Percentiles rank a stretch among this genome's conserved stretches.
Evolutionary conservation across 2,888 invertebrate genomes (phyloP).

Genomic region (Oegoconia quadripuncta): DNA sequence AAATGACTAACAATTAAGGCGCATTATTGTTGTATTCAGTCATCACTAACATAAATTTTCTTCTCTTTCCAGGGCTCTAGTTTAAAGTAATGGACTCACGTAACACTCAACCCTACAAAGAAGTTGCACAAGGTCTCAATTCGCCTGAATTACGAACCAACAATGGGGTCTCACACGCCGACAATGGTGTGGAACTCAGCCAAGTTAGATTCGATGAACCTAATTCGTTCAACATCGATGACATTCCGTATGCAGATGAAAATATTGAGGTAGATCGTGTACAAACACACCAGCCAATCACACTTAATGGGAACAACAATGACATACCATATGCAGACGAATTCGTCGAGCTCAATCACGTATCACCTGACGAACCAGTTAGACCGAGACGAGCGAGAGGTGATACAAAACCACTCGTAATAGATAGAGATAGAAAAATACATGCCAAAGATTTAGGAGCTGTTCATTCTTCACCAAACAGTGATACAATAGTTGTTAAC

Average conservation of each 20-base stretch:
- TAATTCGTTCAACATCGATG: slow-evolving; percentile 27
- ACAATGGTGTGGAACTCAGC: slow-evolving; percentile 36
- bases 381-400: slow-evolving; percentile 41
- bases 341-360: slow-evolving; percentile 40
- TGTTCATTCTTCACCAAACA: slow-evolving; percentile 55
- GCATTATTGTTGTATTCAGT: no score
- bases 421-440: slow-evolving; percentile 29
- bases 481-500: slow-evolving; percentile 67
- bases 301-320: slow-evolving; percentile 15
- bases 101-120: slow-evolving; percentile 27
- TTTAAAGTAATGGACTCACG: slow-evolving; percentile 49
- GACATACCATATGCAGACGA: slow-evolving; percentile 59
- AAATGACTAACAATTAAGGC: no score
- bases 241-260: slow-evolving; percentile 57
- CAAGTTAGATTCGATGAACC: slow-evolving; percentile 24
- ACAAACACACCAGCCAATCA: background rate
- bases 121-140: slow-evolving; percentile 57
- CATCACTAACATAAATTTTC: no score
- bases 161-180: slow-evolving; percentile 32
- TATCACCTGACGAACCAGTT: slow-evolving; percentile 40
- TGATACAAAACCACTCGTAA: slow-evolving; percentile 18
- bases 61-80: slow-evolving; percentile 42
- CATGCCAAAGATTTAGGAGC: slow-evolving; percentile 60
- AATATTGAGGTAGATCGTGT: no score
- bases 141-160: slow-evolving; percentile 50